These are phyloP conservation scores for Gobiocypris rarus DNA, from an alignment of 2,113 vertebrate genomes.

Conservation along the genomic window DNA sequence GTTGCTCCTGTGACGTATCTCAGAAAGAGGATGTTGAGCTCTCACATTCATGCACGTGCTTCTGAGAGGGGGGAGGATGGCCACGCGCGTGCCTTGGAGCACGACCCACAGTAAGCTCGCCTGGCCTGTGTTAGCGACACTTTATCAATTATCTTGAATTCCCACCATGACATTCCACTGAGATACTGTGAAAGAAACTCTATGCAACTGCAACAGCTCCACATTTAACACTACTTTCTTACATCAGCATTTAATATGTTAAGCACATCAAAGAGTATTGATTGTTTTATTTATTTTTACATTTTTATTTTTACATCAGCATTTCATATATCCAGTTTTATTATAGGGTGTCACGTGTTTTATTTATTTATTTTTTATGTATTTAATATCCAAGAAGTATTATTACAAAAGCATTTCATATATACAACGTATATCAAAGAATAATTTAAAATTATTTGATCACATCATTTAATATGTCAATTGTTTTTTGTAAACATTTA, in stretches of 20 bases:
- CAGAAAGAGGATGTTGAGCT: constrained; percentile 21
- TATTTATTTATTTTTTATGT: neutral
- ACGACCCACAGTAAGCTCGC: neutral
- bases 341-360: neutral
- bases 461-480: too few species aligned
- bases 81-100: neutral
- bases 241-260: neutral
- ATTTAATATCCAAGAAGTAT: neutral
- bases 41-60: constrained; percentile 12
- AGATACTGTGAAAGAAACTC: neutral
- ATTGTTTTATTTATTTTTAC: neutral
- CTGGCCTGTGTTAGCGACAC: neutral
- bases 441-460: too few species aligned
- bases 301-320: neutral
- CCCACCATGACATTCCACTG: neutral
- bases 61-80: constrained; percentile 9
- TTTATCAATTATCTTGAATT: neutral
- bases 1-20: neutral
- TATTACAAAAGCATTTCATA: neutral
- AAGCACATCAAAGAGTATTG: neutral
- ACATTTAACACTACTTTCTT: neutral
- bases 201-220: neutral
- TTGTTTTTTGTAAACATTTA: neutral
- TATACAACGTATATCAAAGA: too few species aligned
- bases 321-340: neutral